Conservation (phyloP, 2,113 vertebrate genomes). For the Mesitornis unicolor region DNA sequence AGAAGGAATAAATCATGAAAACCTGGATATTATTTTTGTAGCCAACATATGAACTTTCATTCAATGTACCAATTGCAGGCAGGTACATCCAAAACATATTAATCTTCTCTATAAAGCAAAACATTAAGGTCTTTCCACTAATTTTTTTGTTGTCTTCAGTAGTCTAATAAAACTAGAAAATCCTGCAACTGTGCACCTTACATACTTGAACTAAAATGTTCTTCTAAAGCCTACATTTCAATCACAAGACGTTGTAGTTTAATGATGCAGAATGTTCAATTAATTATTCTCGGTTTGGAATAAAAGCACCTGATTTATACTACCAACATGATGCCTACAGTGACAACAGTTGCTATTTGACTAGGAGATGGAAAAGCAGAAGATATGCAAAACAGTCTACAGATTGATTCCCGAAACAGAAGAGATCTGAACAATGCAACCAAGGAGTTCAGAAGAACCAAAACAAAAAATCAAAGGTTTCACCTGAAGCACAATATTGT, state of each 20-base stretch:
- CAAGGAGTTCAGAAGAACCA: neutral
- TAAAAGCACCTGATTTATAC: neutral
- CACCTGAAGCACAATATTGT: neutral
- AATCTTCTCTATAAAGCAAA: neutral
- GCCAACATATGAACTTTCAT: neutral
- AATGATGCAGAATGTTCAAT: neutral
- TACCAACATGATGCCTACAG: neutral
- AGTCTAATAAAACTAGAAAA: neutral
- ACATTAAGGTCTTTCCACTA: neutral
- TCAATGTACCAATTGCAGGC: neutral
- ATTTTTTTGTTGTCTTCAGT: neutral
- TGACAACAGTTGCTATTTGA: neutral
- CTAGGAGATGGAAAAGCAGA: neutral
- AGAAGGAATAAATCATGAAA: neutral
- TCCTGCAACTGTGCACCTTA: neutral
- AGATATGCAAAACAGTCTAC: rapidly evolving
- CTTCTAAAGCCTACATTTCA: neutral
- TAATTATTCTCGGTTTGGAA: neutral
- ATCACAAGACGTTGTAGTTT: neutral
- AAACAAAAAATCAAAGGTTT: neutral
- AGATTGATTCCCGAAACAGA: neutral
- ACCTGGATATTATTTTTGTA: neutral
- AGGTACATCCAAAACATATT: neutral
- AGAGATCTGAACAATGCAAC: neutral
- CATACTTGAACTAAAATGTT: neutral